Percentiles rank a stretch among this genome's conserved stretches.
These are phyloP conservation scores for Leucophenga montana DNA, from an alignment of 2,888 invertebrate species.

Conservation along the genomic window DNA sequence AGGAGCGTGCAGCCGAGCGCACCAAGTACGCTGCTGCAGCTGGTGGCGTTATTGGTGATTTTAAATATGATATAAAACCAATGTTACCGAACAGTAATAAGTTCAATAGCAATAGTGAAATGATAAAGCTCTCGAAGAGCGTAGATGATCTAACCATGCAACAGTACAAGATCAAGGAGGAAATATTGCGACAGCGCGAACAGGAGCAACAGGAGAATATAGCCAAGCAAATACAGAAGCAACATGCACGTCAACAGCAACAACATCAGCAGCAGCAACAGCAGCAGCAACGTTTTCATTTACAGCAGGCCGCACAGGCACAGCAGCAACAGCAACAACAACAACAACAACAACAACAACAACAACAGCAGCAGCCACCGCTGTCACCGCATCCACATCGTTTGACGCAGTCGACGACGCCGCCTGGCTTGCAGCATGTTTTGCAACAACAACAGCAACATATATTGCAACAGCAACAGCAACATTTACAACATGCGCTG, in stretches of 20 bases:
- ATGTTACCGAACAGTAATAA: constrained; percentile 64
- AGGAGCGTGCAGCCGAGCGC: constrained; percentile 66
- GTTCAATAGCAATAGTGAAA: constrained; percentile 62
- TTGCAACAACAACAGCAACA: constrained; percentile 64
- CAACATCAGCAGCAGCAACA: constrained; percentile 57
- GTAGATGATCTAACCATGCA: constrained; percentile 68
- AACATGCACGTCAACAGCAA: constrained; percentile 56
- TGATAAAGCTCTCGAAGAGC: constrained; percentile 67
- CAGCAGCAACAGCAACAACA: constrained; percentile 46
- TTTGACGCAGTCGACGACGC: constrained; percentile 53
- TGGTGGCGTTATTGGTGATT: constrained; percentile 50
- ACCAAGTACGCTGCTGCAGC: constrained; percentile 49
- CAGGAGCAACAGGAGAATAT: constrained; percentile 69
- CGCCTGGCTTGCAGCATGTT: constrained; percentile 58
- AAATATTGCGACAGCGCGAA: constrained; percentile 65
- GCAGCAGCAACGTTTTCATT: constrained; percentile 27
- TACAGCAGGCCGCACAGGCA: constrained; percentile 45
- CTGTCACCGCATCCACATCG: constrained; percentile 62
- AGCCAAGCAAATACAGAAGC: constrained; percentile 68
- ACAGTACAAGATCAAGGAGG: constrained; percentile 67
- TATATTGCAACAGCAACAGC: constrained; percentile 54
- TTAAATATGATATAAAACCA: constrained; percentile 67
- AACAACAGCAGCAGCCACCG: constrained; percentile 48
- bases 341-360: constrained; percentile 49
- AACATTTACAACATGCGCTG: constrained; percentile 47